Percentiles rank a stretch among this genome's conserved stretches.
Evolutionary conservation across 1,140 invertebrate species (phyloP).

Genomic region (Brevipalpus yothersi): DNA sequence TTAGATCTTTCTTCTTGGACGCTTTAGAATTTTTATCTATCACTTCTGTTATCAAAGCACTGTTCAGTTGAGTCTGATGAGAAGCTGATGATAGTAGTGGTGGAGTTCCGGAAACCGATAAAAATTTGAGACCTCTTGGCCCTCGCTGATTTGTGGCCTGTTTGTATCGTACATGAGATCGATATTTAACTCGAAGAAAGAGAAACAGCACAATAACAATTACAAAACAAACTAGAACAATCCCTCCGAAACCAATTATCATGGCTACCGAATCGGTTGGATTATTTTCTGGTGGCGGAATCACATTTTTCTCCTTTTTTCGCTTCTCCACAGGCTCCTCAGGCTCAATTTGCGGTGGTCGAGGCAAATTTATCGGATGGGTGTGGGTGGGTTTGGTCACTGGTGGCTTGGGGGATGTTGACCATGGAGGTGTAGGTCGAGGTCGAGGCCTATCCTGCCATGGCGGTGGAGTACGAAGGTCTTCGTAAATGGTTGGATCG

Average conservation of each 20-base stretch:
- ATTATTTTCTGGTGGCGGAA: too few relatives aligned
- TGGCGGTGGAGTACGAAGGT: background rate
- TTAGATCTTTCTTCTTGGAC: conserved; percentile 7
- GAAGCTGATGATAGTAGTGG: conserved; percentile 1
- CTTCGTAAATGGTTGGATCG: background rate
- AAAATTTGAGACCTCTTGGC: conserved; percentile 15
- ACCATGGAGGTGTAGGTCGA: background rate
- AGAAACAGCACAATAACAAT: conserved; percentile 57
- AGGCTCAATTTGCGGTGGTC: background rate
- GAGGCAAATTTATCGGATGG: background rate
- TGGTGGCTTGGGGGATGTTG: background rate
- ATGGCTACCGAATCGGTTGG: conserved; percentile 26
- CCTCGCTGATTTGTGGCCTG: conserved; percentile 29
- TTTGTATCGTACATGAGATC: conserved; percentile 64
- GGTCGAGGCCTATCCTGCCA: background rate
- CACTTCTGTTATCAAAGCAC: background rate
- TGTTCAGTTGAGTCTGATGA: background rate
- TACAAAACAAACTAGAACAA: conserved; percentile 66
- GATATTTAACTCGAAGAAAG: conserved; percentile 52
- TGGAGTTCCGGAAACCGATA: conserved; percentile 14
- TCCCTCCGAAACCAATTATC: conserved; percentile 68
- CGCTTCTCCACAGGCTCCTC: background rate
- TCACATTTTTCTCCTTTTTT: background rate
- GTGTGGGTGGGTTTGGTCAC: background rate
- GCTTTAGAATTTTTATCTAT: background rate